Evolutionary conservation across 2,888 invertebrate species (phyloP), one percentile per base, ranked within the genome.

Genomic region (Deroplatys truncata): DNA sequence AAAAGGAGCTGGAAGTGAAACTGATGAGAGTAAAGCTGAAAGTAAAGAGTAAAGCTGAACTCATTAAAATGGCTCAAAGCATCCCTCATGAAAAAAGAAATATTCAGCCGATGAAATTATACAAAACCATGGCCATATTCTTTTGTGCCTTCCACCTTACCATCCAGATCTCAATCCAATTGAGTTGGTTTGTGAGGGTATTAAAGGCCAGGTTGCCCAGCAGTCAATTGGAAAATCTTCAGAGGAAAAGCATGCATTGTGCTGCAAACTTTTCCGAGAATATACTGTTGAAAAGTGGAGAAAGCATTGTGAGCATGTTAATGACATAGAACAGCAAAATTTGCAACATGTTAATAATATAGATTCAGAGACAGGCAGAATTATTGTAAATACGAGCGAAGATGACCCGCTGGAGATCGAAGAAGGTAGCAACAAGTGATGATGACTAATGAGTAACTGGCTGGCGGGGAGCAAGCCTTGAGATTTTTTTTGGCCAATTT

Each of bases 151-250:
- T 25, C 92, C 92, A 0, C 92, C 92, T 20, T 92, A 91, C 85
- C 92, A 92, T 84, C 91, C 91, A n/a, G 92, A 92, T 84, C 90
- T 91, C 28, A 88, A 83, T 89, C 92, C 91, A 25, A 92, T 92
- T n/a, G 91, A 92, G 91, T 91, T 88, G 31, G 83, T 88, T 10
- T 88, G 88, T n/a, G 88, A 31, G 20, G 25, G 83, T 31, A 31
- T 28, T 28, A 88, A 88, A 35, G 35, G 92, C 94, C 56, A 56
- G 16, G 15, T 56, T 3, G 56, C 15, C 15, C 56, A 56, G 16
- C 1, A 56, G 15, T 16, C 56, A 56, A 56, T 56, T 56, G 56
- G 16, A 16, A 72, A 25, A 25, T 72, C 20, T 5, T 20, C 20
- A 20, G 25, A 72, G 9, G 20, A 25, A 72, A 20, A 20, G 20